Evolutionary conservation across 2,888 invertebrate genomes (phyloP).

Genomic region (Timandra comae): DNA sequence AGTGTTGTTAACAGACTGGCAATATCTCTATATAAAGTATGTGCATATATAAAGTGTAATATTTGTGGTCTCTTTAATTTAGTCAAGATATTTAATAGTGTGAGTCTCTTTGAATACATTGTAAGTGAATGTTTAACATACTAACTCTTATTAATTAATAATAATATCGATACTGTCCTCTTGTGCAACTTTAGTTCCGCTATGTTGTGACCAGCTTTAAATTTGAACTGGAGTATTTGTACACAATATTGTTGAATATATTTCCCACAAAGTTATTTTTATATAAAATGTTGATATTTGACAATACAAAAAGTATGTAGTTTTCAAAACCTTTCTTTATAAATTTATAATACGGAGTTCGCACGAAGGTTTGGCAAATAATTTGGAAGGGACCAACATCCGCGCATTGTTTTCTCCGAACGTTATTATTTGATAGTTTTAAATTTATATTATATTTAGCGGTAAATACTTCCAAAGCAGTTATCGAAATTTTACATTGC

Average conservation of each 20-base stretch:
- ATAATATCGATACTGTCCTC: conserved; percentile 66
- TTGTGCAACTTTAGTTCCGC: conserved; percentile 71
- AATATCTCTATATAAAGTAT: conserved; percentile 66
- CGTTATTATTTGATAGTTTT: conserved; percentile 26
- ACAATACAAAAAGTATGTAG: conserved; percentile 72
- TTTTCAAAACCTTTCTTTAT: conserved; percentile 49
- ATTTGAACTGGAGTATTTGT: conserved; percentile 68
- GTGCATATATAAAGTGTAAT: conserved; percentile 72
- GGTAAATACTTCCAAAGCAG: conserved; percentile 32
- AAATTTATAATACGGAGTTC: conserved; percentile 32
- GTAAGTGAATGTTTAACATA: conserved; percentile 66
- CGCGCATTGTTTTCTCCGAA: conserved; percentile 38
- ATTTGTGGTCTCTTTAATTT: conserved; percentile 73
- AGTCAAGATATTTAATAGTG: conserved; percentile 76
- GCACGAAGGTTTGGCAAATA: conserved; percentile 52
- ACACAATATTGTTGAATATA: conserved; percentile 60
- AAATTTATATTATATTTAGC: conserved; percentile 34
- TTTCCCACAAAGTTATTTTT: conserved; percentile 71
- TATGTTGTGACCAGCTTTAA: conserved; percentile 74
- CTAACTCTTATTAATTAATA: conserved; percentile 47
- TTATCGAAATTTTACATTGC: conserved; percentile 45
- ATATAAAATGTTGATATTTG: conserved; percentile 65
- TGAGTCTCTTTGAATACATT: conserved; percentile 69
- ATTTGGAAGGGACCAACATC: conserved; percentile 73
- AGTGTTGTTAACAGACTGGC: conserved; percentile 74